These are phyloP conservation scores for Dermochelys coriacea DNA, from an alignment of 2,797 vertebrate genomes.

Conservation along the genomic window DNA sequence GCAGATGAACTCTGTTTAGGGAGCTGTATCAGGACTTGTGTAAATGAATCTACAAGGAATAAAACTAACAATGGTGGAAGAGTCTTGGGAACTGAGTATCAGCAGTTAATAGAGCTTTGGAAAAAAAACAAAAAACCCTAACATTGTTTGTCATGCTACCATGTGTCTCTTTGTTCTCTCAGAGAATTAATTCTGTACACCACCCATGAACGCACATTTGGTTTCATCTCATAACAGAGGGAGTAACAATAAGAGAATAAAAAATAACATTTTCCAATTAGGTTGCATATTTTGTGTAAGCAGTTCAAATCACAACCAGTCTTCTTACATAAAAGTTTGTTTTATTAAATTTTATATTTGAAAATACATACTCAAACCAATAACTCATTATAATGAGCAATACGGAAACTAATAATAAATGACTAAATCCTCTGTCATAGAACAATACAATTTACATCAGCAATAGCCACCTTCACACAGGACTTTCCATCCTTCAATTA, in stretches of 20 bases:
- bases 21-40: slow-evolving; percentile 4
- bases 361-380: background rate
- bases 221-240: slow-evolving; percentile 31
- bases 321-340: background rate
- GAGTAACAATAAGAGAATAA: slow-evolving; percentile 31
- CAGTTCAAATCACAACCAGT: background rate
- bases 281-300: background rate
- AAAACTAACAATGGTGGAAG: slow-evolving; percentile 7
- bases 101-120: background rate
- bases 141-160: slow-evolving; percentile 37
- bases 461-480: background rate
- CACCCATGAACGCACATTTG: background rate
- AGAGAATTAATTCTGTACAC: slow-evolving; percentile 45
- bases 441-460: slow-evolving; percentile 36
- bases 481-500: slow-evolving; percentile 16
- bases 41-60: slow-evolving; percentile 22
- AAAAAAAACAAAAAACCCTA: background rate
- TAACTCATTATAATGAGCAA: slow-evolving; percentile 3
- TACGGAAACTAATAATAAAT: slow-evolving; percentile 41
- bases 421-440: slow-evolving; percentile 7
- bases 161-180: slow-evolving; percentile 74
- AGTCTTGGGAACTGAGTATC: background rate
- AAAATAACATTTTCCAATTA: slow-evolving; percentile 3
- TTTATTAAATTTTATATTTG: slow-evolving; percentile 23
- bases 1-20: slow-evolving; percentile 5